Evolutionary conservation across 2,888 invertebrate genomes (phyloP).

Genomic region (Drosophila infuscata): DNA sequence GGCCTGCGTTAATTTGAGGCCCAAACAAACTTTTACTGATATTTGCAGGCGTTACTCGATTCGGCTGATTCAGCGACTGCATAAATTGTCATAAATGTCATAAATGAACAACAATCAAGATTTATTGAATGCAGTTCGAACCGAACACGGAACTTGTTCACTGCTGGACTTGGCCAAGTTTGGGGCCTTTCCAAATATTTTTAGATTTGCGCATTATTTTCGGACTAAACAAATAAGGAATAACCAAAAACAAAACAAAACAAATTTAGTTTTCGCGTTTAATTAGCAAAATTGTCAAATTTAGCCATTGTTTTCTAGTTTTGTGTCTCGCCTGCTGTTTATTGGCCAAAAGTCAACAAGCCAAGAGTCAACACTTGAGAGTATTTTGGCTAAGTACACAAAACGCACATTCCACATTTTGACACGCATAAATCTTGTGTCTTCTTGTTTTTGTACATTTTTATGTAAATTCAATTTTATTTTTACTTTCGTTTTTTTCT

Average conservation of each 20-base stretch:
- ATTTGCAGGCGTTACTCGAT: slow-evolving; percentile 18
- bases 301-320: slow-evolving; percentile 45
- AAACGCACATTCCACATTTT: slow-evolving; percentile 44
- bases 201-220: slow-evolving; percentile 28
- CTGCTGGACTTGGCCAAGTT: slow-evolving; percentile 7
- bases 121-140: slow-evolving; percentile 30
- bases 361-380: slow-evolving; percentile 21
- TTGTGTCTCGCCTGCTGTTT: neutral
- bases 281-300: slow-evolving; percentile 51
- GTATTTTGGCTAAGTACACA: slow-evolving; percentile 14
- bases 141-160: slow-evolving; percentile 29
- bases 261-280: slow-evolving; percentile 5
- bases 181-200: slow-evolving; percentile 30
- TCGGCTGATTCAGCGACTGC: slow-evolving; percentile 31
- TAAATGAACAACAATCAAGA: slow-evolving; percentile 16
- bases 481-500: slow-evolving; percentile 28
- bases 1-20: slow-evolving; percentile 60
- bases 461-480: slow-evolving; percentile 39
- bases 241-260: neutral
- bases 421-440: slow-evolving; percentile 41
- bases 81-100: slow-evolving; percentile 60
- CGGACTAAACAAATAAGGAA: slow-evolving; percentile 3
- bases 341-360: slow-evolving; percentile 29
- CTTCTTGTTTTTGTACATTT: slow-evolving; percentile 23
- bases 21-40: slow-evolving; percentile 49